Evolutionary conservation across 2,113 vertebrate genomes (phyloP), one percentile per base, ranked within the genome.

Genomic region (Xiphorhynchus elegans): DNA sequence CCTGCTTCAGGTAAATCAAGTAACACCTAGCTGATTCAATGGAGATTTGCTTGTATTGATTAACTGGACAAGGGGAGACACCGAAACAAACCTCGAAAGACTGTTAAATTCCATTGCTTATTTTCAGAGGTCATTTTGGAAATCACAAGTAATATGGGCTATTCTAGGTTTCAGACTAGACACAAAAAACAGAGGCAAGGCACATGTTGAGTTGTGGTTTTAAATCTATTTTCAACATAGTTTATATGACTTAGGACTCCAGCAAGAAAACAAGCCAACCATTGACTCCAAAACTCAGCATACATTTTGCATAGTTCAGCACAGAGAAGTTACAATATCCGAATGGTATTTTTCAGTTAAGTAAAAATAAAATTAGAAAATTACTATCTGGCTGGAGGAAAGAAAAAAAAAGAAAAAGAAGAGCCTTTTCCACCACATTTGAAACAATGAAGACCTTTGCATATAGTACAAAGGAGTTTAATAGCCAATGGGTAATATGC

Each of bases 151-250:
- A 96, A 88, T 85, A 70, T 0, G 6, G 88, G 72, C 72, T 93
- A 93, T 92, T 94, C 88, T 84, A 80, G 49, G 90, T 88, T 96
- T 84, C 90, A 96, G 90, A 84, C 63, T 69, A 87, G 87, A 94
- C 87, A 93, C 72, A 95, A 91, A 95, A 95, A 92, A 95, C 79
- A 88, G 85, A 92, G 69, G 66, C 90, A 92, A 86, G 47, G 74
- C 74, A 88, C 85, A 60, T 68, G 90, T 60, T 17, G 83, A 92
- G 82, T 63, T 94, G 93, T 84, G 93, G 93, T 90, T 96, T 96
- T 93, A 93, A 94, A 96, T 96, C 93, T 96, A 94, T 94, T 97
- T 97, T 93, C 92, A 90, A 90, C 80, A 67, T 63, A 78, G 90
- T 90, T 96, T 95, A 88, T 80, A 44, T 49, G 86, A 92, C 79